These are phyloP conservation scores for Tachuris rubrigastra DNA, from an alignment of 2,113 vertebrate genomes.

Conservation along the genomic window DNA sequence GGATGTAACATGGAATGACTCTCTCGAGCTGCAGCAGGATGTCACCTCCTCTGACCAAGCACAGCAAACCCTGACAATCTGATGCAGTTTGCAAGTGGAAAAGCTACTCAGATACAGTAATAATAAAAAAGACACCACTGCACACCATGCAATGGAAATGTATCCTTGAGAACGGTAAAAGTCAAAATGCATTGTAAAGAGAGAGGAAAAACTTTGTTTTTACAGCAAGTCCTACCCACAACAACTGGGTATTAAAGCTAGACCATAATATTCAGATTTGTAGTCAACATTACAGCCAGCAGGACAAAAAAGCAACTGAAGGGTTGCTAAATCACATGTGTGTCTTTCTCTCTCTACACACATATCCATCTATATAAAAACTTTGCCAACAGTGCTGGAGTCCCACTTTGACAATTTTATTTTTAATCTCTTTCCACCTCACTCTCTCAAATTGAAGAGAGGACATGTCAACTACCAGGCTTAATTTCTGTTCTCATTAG, in stretches of 20 bases:
- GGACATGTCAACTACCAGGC: slow-evolving; percentile 11
- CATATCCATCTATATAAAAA: not conserved
- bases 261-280: not conserved
- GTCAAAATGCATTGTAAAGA: not conserved
- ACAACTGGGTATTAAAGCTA: not conserved
- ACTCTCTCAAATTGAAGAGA: not conserved
- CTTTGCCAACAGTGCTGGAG: not conserved
- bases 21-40: rapidly evolving
- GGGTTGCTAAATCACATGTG: not conserved
- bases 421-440: slow-evolving; percentile 30
- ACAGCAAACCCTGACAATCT: rapidly evolving
- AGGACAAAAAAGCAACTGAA: not conserved
- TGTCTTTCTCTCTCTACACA: not conserved
- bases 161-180: not conserved
- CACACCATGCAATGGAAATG: not conserved
- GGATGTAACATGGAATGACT: not conserved
- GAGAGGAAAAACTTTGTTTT: not conserved
- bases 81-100: not conserved
- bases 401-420: slow-evolving; percentile 6
- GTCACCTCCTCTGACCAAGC: not conserved
- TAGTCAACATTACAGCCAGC: not conserved
- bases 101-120: not conserved
- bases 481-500: slow-evolving; percentile 62
- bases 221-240: rapidly evolving
- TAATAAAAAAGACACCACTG: not conserved